Base-by-base conservation (phyloP, 2,797 vertebrate species). In the Anniella stebbinsi region DNA sequence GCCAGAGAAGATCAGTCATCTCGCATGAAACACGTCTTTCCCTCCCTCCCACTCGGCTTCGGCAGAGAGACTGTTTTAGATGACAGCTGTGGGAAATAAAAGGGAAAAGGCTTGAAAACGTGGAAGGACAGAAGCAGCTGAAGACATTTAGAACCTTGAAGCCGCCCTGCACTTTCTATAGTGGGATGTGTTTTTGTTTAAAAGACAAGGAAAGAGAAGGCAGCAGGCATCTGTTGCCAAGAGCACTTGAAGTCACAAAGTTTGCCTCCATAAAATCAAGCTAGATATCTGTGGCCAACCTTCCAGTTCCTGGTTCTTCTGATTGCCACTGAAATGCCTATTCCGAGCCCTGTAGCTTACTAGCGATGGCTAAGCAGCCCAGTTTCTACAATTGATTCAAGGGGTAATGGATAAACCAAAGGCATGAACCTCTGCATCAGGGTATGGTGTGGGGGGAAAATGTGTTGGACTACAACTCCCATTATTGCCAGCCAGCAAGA, bases 11-110 rank as follows among this genome's bases (percentile, higher is more conserved):
- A 92, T 94, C 36, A 93, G 91, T 92, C 93, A 90, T 92, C 94
- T 93, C 91, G 75, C 0, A 72, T 2, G 10, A 92, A 28, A 87
- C 1, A 2, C 3, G 70, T 38, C 92, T 92, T 80, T 69, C 89
- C 85, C 48, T 66, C 84, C 95, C 93, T 13, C 95, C 95, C 95
- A 96, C 95, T 89, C 90, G 93, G 94, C 94, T 89, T 88, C 91
- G 45, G 93, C 94, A 93, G 92, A 36, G 1, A 84, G 91, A 88
- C 91, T 93, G 93, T 89, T 93, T 0, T n/a, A 93, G 93, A 91
- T 93, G 94, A 93, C 93, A 95, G 95, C 93, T 72, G 89, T 77
- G 70, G 80, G 60, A 3, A 45, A 89, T 45, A 83, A 48, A 73
- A 67, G 60, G 90, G 77, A 92, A 88, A 94, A 92, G 63, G 0